phyloP scores from a whole-genome alignment of 2,797 vertebrate genomes.

The Cottoperca gobio region DNA sequence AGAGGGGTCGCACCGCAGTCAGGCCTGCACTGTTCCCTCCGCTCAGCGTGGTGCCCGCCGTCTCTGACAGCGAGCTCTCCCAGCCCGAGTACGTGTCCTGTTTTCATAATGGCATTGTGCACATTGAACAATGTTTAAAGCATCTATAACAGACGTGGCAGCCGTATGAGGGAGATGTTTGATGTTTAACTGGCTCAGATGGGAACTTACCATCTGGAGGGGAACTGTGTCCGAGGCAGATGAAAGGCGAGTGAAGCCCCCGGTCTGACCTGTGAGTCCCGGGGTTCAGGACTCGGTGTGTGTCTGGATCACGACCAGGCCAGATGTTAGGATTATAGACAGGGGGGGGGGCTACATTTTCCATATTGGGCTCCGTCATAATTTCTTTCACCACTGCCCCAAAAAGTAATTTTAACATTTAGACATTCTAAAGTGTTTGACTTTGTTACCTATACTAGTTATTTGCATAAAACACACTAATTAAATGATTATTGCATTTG shows the following conservation, averaged over 20 bases:
- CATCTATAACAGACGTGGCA: background rate
- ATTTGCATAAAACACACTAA: too few species aligned
- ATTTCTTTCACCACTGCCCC: too few species aligned
- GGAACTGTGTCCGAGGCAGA: constrained; percentile 48
- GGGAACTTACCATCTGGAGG: constrained; percentile 46
- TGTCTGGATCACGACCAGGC: background rate
- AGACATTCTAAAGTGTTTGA: too few species aligned
- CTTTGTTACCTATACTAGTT: too few species aligned
- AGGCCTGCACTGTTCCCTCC: constrained; percentile 85
- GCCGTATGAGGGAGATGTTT: constrained; percentile 35
- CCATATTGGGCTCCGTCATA: too few species aligned
- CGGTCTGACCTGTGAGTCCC: constrained; percentile 11
- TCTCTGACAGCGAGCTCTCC: constrained; percentile 90
- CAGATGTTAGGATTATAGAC: too few species aligned
- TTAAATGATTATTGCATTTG: too few species aligned
- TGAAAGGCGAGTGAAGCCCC: constrained; percentile 55
- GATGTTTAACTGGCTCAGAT: constrained; percentile 52
- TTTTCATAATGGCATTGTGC: background rate
- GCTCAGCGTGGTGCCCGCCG: constrained; percentile 87
- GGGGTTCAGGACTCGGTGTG: background rate
- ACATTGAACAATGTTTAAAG: background rate
- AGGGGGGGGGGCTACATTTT: too few species aligned
- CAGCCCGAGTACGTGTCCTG: constrained; percentile 84
- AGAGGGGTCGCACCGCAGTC: constrained; percentile 86
- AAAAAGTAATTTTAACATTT: too few species aligned